Evolutionary conservation across 2,113 vertebrate species (phyloP).

Genomic region (Gorsachius goisagi): DNA sequence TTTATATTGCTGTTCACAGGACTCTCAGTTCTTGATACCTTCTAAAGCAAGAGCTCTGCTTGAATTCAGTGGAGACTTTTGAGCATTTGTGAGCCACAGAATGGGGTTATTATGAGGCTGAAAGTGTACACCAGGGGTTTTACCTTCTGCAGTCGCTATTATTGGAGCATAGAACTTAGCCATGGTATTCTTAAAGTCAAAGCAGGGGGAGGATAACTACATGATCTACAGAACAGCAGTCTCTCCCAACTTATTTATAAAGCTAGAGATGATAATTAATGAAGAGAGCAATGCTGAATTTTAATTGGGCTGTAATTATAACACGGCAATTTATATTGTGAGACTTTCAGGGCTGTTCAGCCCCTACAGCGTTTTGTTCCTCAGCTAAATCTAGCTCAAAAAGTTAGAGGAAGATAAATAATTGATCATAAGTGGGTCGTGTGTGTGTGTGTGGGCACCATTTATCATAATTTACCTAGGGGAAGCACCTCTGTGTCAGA

Average conservation of each 20-base stretch:
- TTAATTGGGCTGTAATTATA: constrained; percentile 60
- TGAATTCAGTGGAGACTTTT: background rate
- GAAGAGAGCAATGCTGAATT: constrained; percentile 49
- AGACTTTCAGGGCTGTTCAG: constrained; percentile 21
- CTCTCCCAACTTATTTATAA: constrained; percentile 28
- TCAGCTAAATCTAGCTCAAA: background rate
- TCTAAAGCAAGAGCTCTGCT: background rate
- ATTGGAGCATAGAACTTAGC: background rate
- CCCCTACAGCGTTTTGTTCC: constrained; percentile 9
- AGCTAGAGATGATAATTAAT: constrained; percentile 40
- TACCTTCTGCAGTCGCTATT: background rate
- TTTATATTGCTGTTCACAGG: background rate
- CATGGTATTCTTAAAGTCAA: background rate
- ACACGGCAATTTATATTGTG: background rate
- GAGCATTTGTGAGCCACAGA: background rate
- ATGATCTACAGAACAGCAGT: background rate
- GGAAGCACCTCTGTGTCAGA: background rate
- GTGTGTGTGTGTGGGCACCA: background rate
- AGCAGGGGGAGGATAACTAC: background rate
- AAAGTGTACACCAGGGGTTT: background rate
- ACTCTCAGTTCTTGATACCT: background rate
- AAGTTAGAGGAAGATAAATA: constrained; percentile 26
- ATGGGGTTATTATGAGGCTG: background rate
- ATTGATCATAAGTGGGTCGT: background rate
- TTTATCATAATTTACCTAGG: background rate